Evolutionary conservation across 2,888 invertebrate species (phyloP), one percentile per base, ranked within the genome.

Genomic region (Pachycephus smyrnensis): DNA sequence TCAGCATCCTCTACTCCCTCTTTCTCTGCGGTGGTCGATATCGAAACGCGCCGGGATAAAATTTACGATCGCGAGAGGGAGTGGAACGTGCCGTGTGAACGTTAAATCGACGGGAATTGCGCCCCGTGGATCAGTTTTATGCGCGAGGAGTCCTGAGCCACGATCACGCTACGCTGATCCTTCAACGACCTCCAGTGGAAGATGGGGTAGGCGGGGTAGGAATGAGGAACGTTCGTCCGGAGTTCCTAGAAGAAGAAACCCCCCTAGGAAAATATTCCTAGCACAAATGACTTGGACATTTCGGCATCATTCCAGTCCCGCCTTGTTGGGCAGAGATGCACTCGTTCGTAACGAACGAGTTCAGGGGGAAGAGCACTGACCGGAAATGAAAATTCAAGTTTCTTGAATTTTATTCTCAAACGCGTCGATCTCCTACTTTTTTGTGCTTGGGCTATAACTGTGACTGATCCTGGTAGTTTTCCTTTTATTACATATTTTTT

Each of bases 11-110:
- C 55, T 23, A 9, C 55, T 23, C 23, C 2, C 23, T 6, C 55
- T 55, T 55, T 4, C 55, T 15, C 55, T 71, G 71, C 77, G 75
- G 82, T 84, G 87, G 84, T 86, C 84, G 84, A 86, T 86, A 85
- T 84, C 83, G 83, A 82, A 84, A 85, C 76, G 78, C 79, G 77
- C 80, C 79, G 80, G 82, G 80, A 79, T 77, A 77, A 80, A 86
- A 86, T 83, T 84, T 83, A 84, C 81, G 82, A 84, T 83, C 81
- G 77, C 80, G 31, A 23, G 76, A 73, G 71, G 69, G 55, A 40
- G 31, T 15, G 71, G 71, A 55, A 55, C 55, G 55, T 55, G 55
- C 55, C 55, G 55, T 23, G 55, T 55, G 55, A 55, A 32, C 71
- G 32, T 71, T 31, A 71, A 71, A 71, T 71, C 32, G 71, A 71